Evolutionary conservation across 2,888 invertebrate species (phyloP), one percentile per base, ranked within the genome.

Genomic region (Plebejus argus): DNA sequence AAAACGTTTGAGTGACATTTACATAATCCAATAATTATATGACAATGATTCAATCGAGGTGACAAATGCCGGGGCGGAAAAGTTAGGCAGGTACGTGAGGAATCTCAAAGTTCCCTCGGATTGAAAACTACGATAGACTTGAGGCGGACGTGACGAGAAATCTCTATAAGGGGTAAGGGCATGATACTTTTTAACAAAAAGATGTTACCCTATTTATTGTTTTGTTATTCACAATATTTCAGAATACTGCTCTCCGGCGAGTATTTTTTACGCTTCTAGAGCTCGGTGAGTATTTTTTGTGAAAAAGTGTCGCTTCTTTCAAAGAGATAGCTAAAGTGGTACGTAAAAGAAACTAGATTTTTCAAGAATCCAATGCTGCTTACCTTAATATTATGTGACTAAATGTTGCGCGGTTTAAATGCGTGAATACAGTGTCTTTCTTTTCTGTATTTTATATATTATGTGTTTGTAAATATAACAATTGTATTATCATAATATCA

Each of bases 91-190:
- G 91, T 90, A 93, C 93, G 93, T 93, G 93, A 93, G 93, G 92
- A 93, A 92, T 93, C 93, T 92, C 89, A 72, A 88, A 90, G 87
- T 90, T 79, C 78, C 76, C 66, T 89, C 84, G 91, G 91, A 93
- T 93, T 93, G 93, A 93, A 93, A 93, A 93, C 92, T 93, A 89
- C 91, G 91, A 92, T 93, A 92, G 92, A 92, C 89, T 89, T 53
- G 74, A 74, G 86, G 85, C 82, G 83, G 86, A 92, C 93, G 93
- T 93, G 93, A 86, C 80, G 82, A 82, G 93, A 92, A 91, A 82
- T 82, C 86, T 89, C 91, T 90, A 86, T 49, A 49, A 74, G 74
- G 74, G 74, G 49, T 23, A 53, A 74, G 74, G 74, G 74, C 74
- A 74, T 74, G 74, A 74, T 53, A 74, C 74, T 74, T 74, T 74